Conservation (phyloP, 2,888 invertebrate genomes). For the Cephus nigrinus region DNA sequence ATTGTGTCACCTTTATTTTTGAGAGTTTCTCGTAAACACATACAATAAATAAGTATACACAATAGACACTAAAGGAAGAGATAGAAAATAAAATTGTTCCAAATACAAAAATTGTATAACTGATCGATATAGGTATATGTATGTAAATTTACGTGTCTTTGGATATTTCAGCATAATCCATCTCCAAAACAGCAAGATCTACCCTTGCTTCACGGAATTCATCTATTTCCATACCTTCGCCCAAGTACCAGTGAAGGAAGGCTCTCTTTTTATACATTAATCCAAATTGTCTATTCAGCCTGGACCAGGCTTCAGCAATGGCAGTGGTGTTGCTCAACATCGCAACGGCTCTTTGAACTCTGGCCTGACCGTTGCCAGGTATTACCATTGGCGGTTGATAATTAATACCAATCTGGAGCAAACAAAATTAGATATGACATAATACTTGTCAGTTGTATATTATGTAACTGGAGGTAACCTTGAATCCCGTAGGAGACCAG, state of each 20-base stretch:
- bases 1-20: neutral
- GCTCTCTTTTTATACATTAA: constrained; percentile 73
- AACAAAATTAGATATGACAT: neutral
- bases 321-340: constrained; percentile 74
- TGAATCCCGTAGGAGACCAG: constrained; percentile 74
- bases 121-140: neutral
- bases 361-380: constrained; percentile 67
- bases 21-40: neutral
- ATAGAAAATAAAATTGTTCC: neutral
- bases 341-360: constrained; percentile 71
- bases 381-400: constrained; percentile 69
- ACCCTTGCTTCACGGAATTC: constrained; percentile 66
- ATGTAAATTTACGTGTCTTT: constrained; percentile 10
- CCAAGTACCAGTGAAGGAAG: constrained; percentile 71
- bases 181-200: constrained; percentile 64
- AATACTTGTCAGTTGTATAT: neutral
- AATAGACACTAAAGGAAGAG: neutral
- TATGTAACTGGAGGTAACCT: constrained; percentile 48
- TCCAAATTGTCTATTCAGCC: constrained; percentile 72
- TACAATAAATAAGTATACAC: neutral
- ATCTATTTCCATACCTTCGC: constrained; percentile 68
- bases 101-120: neutral
- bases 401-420: constrained; percentile 59
- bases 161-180: constrained; percentile 64
- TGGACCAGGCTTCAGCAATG: constrained; percentile 72